These are phyloP conservation scores for Misgurnus anguillicaudatus DNA, from an alignment of 2,113 vertebrate genomes.

Conservation along the genomic window DNA sequence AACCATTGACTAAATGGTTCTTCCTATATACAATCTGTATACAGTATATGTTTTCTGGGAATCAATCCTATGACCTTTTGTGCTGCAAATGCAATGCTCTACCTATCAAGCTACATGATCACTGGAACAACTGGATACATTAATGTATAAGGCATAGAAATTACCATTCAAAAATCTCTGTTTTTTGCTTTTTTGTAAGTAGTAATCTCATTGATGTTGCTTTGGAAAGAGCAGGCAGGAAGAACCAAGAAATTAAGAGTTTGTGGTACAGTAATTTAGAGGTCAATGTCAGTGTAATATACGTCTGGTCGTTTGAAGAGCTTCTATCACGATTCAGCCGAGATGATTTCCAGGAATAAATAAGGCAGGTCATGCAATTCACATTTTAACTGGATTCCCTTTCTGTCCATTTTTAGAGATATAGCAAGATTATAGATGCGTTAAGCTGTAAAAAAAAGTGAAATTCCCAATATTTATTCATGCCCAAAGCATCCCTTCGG, in stretches of 20 bases:
- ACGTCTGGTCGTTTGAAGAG: background rate
- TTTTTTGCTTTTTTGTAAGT: too few relatives aligned
- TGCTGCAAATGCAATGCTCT: too few relatives aligned
- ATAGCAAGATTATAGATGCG: background rate
- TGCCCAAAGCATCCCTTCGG: background rate
- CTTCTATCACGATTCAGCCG: conserved; percentile 18
- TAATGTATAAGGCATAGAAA: too few relatives aligned
- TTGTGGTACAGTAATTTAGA: conserved; percentile 18
- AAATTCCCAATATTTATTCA: background rate
- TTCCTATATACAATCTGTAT: too few relatives aligned
- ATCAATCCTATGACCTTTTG: too few relatives aligned
- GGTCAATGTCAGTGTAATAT: background rate
- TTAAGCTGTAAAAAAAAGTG: background rate
- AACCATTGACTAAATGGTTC: too few relatives aligned
- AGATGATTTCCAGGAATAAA: conserved; percentile 36
- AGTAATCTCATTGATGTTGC: too few relatives aligned
- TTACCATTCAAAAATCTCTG: too few relatives aligned
- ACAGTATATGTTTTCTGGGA: too few relatives aligned
- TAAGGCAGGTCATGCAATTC: conserved; percentile 15
- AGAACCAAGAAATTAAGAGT: conserved; percentile 26
- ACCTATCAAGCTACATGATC: too few relatives aligned
- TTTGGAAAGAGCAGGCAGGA: background rate
- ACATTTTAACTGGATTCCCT: background rate
- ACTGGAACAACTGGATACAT: too few relatives aligned
- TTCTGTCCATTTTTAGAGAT: background rate